These are phyloP conservation scores for Gymnorhina tibicen DNA, from an alignment of 2,113 vertebrate genomes.

Conservation along the genomic window DNA sequence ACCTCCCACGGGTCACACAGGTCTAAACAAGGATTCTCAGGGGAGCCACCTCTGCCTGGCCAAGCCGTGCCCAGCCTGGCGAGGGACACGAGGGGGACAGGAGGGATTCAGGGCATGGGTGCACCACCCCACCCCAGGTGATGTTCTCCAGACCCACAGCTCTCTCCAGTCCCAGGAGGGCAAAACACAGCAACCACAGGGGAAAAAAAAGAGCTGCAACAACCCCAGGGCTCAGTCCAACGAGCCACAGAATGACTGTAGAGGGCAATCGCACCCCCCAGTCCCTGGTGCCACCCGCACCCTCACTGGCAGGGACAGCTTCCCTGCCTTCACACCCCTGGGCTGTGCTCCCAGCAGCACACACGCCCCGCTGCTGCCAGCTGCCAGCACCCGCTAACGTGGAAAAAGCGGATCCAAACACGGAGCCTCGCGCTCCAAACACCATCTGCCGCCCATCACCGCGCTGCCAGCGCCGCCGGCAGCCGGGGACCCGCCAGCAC, in stretches of 20 bases:
- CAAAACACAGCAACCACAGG: not conserved
- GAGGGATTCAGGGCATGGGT: not conserved
- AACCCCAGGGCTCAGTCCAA: not conserved
- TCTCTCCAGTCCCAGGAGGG: not conserved
- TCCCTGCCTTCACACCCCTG: not conserved
- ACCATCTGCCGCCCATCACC: not conserved
- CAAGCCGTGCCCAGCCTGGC: not conserved
- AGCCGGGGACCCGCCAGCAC: not conserved
- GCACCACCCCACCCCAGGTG: not conserved
- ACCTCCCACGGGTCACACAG: not conserved
- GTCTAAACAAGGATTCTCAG: not conserved
- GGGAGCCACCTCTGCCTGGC: not conserved
- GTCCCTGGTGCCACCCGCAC: accelerated
- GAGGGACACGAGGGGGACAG: not conserved
- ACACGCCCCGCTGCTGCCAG: accelerated
- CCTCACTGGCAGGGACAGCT: accelerated
- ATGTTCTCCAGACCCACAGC: not conserved
- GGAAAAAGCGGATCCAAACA: not conserved
- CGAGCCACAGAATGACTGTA: not conserved
- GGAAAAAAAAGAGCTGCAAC: not conserved
- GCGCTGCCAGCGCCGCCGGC: accelerated
- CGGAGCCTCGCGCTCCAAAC: not conserved
- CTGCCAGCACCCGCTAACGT: not conserved
- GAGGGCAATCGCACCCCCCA: accelerated
- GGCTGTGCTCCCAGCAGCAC: not conserved